Conservation (phyloP, 2,888 invertebrate species). For the Hyles lineata region DNA sequence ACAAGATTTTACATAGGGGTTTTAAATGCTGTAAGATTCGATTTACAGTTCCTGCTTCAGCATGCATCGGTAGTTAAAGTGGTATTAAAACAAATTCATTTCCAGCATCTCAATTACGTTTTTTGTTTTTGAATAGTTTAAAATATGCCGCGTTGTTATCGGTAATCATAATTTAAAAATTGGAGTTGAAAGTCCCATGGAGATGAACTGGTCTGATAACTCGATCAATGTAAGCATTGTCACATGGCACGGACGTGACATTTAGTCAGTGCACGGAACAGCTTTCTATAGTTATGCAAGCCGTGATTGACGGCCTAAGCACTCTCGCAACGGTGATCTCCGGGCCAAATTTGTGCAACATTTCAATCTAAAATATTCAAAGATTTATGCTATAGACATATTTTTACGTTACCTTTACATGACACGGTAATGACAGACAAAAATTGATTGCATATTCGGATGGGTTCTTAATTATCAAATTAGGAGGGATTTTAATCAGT, state of each 20-base stretch:
- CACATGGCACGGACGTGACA: slow-evolving; percentile 60
- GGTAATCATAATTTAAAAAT: slow-evolving; percentile 6
- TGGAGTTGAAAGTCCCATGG: slow-evolving; percentile 27
- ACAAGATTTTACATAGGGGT: neutral
- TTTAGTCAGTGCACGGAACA: slow-evolving; percentile 54
- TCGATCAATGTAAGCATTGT: slow-evolving; percentile 48
- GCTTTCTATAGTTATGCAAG: slow-evolving; percentile 73
- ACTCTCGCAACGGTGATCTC: slow-evolving; percentile 68
- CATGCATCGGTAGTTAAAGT: too few relatives aligned
- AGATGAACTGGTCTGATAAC: slow-evolving; percentile 48
- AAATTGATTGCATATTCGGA: neutral
- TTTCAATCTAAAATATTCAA: slow-evolving; percentile 73
- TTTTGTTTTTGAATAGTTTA: neutral
- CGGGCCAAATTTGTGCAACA: slow-evolving; percentile 68
- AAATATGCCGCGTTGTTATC: slow-evolving; percentile 1
- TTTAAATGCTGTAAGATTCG: too few relatives aligned
- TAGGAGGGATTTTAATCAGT: slow-evolving; percentile 6
- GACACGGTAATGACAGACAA: slow-evolving; percentile 29
- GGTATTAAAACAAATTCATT: too few relatives aligned
- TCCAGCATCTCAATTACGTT: too few relatives aligned
- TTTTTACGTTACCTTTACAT: slow-evolving; percentile 60
- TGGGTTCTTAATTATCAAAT: neutral
- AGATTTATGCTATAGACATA: slow-evolving; percentile 72
- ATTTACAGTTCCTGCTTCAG: too few relatives aligned
- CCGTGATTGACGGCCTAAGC: slow-evolving; percentile 72